These are phyloP conservation scores for Auanema sp. DNA, from an alignment of 2,888 invertebrate genomes.

Conservation along the genomic window DNA sequence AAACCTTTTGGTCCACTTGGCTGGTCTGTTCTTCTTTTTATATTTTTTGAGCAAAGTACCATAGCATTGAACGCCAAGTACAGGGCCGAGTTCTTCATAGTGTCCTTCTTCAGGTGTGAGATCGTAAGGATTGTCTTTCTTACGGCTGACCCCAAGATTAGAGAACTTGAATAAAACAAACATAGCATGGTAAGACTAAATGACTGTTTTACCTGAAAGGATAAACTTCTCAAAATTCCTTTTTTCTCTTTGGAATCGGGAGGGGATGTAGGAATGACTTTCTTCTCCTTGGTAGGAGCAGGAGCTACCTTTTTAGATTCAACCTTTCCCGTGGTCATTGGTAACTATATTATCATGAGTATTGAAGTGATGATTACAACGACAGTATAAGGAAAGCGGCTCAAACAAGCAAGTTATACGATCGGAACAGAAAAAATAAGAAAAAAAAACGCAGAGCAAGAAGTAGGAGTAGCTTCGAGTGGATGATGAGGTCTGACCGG, in stretches of 20 bases:
- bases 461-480: too few relatives aligned
- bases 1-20: slow-evolving; percentile 53
- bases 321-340: too few relatives aligned
- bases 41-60: slow-evolving; percentile 53
- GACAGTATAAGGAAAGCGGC: too few relatives aligned
- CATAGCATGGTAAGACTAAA: slow-evolving; percentile 1
- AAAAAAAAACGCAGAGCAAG: too few relatives aligned
- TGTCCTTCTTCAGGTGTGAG: slow-evolving; percentile 37
- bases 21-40: slow-evolving; percentile 51
- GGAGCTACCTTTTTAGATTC: too few relatives aligned
- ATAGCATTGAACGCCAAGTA: slow-evolving; percentile 50
- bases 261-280: slow-evolving; percentile 25
- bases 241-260: slow-evolving; percentile 40
- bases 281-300: neutral
- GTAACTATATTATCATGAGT: too few relatives aligned
- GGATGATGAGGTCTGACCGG: too few relatives aligned
- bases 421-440: too few relatives aligned
- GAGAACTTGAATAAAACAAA: slow-evolving; percentile 30
- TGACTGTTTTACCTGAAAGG: slow-evolving; percentile 39
- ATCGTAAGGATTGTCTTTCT: slow-evolving; percentile 39
- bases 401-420: too few relatives aligned
- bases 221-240: slow-evolving; percentile 51
- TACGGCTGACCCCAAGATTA: slow-evolving; percentile 29
- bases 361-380: too few relatives aligned
- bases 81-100: slow-evolving; percentile 45